Conservation (phyloP, 2,797 vertebrate species). For the Parambassis ranga region DNA sequence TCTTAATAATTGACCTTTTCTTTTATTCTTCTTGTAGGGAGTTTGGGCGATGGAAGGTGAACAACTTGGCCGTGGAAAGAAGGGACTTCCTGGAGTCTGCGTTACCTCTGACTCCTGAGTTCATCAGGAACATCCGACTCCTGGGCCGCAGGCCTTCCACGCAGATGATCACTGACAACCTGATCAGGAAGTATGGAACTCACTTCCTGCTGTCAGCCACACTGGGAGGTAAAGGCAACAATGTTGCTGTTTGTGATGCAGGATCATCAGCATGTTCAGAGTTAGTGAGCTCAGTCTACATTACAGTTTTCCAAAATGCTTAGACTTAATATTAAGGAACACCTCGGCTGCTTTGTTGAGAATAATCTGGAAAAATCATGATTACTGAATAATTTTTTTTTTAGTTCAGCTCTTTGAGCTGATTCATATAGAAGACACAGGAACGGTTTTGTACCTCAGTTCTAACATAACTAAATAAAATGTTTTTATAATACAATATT, state of each 20-base stretch:
- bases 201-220: conserved; percentile 96
- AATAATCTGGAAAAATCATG: no score
- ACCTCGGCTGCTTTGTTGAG: no score
- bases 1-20: background rate
- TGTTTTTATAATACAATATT: background rate
- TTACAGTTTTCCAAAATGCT: no score
- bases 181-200: conserved; percentile 98
- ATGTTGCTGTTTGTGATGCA: background rate
- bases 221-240: conserved; percentile 87
- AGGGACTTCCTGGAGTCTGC: conserved; percentile 93
- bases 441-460: no score
- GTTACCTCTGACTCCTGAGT: conserved; percentile 93
- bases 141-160: conserved; percentile 91
- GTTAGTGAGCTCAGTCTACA: no score
- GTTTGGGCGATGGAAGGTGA: conserved; percentile 99
- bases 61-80: conserved; percentile 94
- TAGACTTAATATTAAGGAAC: no score
- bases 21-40: conserved; percentile 78
- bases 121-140: conserved; percentile 92
- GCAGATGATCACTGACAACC: conserved; percentile 94
- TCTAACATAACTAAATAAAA: no score
- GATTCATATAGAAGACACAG: background rate
- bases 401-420: no score
- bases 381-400: no score
- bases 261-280: no score